Conservation (phyloP, 2,797 vertebrate species). For the Galagoides demidoff region DNA sequence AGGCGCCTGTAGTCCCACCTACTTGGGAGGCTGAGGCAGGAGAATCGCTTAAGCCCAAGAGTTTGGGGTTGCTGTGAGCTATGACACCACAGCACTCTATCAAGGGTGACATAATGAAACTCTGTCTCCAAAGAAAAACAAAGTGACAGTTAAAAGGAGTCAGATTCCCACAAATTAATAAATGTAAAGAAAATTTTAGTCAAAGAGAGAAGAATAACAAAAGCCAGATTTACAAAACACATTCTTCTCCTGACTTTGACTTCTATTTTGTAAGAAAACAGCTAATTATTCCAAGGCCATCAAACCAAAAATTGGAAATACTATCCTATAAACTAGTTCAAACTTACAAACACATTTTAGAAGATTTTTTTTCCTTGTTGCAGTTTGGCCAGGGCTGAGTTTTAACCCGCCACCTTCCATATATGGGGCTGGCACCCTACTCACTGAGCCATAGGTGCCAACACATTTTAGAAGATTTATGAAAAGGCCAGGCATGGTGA, state of each 20-base stretch:
- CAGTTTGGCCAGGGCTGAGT: too few relatives aligned
- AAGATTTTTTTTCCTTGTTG: not conserved
- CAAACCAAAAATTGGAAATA: not conserved
- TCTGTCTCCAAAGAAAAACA: not conserved
- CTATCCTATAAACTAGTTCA: not conserved
- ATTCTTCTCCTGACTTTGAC: not conserved
- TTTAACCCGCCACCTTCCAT: too few relatives aligned
- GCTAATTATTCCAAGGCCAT: not conserved
- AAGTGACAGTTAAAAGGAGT: not conserved
- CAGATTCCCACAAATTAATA: not conserved
- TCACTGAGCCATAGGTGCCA: not conserved
- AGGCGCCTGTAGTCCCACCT: too few relatives aligned
- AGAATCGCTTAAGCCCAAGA: too few relatives aligned
- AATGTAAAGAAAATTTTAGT: not conserved
- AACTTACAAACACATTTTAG: not conserved
- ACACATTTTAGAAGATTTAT: not conserved
- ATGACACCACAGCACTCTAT: too few relatives aligned
- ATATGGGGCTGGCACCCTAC: too few relatives aligned
- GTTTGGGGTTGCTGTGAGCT: too few relatives aligned
- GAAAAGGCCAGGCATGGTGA: not conserved
- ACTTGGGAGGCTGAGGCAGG: too few relatives aligned
- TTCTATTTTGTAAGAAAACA: constrained; percentile 6
- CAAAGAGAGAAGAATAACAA: not conserved
- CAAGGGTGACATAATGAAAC: too few relatives aligned
- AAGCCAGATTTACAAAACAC: not conserved